Evolutionary conservation across 2,797 vertebrate genomes (phyloP).

Genomic region (Chelmon rostratus): DNA sequence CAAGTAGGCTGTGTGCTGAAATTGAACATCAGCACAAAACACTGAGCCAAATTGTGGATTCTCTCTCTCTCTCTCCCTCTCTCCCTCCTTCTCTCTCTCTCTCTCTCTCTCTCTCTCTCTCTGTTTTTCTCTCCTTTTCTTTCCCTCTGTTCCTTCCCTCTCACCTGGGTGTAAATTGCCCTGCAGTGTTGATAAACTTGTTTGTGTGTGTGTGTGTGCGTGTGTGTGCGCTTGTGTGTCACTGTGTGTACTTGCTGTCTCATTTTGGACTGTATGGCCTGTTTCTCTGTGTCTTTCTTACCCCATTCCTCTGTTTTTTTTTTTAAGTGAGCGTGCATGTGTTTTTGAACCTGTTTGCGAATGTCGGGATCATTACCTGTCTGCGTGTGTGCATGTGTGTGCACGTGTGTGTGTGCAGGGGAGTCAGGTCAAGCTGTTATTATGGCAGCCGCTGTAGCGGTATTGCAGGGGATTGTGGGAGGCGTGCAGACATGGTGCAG

Average conservation of each 20-base stretch:
- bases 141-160: conserved; percentile 12
- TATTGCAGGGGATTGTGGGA: conserved; percentile 78
- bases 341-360: conserved; percentile 33
- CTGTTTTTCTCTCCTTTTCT: background rate
- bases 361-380: conserved; percentile 59
- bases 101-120: too few species aligned
- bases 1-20: conserved; percentile 48
- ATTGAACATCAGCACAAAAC: conserved; percentile 70
- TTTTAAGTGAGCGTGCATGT: background rate
- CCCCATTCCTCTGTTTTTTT: background rate
- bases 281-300: conserved; percentile 5
- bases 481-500: conserved; percentile 59
- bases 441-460: conserved; percentile 73
- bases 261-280: background rate
- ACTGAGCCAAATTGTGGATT: conserved; percentile 28
- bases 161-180: conserved; percentile 66
- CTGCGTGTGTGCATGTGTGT: background rate
- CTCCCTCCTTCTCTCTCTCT: too few species aligned
- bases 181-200: conserved; percentile 50
- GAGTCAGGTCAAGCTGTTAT: conserved; percentile 79
- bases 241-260: background rate
- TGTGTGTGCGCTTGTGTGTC: background rate
- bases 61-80: conserved; percentile 6
- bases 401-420: conserved; percentile 24
- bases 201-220: conserved; percentile 10